Evolutionary conservation across 2,113 vertebrate species (phyloP), one percentile per base, ranked within the genome.

Genomic region (Boleophthalmus pectinirostris): DNA sequence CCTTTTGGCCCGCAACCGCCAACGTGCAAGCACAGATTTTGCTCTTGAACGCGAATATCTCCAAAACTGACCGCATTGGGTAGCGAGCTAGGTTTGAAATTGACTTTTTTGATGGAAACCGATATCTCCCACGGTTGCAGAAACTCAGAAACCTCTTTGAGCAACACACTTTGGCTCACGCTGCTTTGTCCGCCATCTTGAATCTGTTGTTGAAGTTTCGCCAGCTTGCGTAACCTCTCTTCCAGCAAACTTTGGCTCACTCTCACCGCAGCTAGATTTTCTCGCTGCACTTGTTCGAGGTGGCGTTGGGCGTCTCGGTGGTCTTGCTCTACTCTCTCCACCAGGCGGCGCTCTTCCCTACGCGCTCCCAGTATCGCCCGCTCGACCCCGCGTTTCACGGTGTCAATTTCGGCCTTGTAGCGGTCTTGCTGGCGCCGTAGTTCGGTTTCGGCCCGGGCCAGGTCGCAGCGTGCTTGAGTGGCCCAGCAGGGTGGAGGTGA

Each of bases 261-360:
- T 6, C 82, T 77, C 2, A 80, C 70, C 2, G 91, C 91, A n/a
- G 84, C 83, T 51, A 82, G 71, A 21, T 94, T 94, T 60, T 92
- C 92, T 43, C 75, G 87, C 54, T 89, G 89, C 25, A 94, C 63
- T 64, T 92, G 88, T 49, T 93, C 91, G 68, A 95, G 86, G n/a
- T 65, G 83, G 13, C 84, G 80, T 75, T 89, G 91, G 45, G 89
- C 69, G 56, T 93, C 90, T 1, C 86, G 74, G 64, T 93, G 92
- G 80, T 94, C 93, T 66, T 93, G 93, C 73, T 94, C 90, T 57
- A 95, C 93, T 57, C 88, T 87, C 63, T 92, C 92, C 14, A 94
- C 69, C 35, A 94, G 87, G 16, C 89, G 87, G 20, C 81, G 82
- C 74, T 94, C 93, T 46, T 93, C 93, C 47, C 90, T 85, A 35